Conservation (phyloP, 2,113 vertebrate genomes). For the Amphiprion percula region DNA sequence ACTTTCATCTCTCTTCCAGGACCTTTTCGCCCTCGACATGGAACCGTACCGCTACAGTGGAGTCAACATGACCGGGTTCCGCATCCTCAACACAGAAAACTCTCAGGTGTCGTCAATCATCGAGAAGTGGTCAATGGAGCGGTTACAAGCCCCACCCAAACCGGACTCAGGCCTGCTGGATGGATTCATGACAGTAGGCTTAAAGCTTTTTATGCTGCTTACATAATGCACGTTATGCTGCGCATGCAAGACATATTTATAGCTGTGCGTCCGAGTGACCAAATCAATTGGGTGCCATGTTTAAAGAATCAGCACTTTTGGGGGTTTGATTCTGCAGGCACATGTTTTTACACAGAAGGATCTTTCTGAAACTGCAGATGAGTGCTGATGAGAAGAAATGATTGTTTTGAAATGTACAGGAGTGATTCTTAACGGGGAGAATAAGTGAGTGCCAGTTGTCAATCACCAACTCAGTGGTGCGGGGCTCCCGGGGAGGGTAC, state of each 20-base stretch:
- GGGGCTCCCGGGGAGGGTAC: conserved; percentile 32
- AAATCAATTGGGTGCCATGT: conserved; percentile 28
- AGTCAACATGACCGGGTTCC: conserved; percentile 98
- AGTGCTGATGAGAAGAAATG: conserved; percentile 17
- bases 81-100: conserved; percentile 96
- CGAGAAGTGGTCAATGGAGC: conserved; percentile 99
- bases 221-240: conserved; percentile 29
- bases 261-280: background rate
- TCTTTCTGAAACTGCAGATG: conserved; percentile 7
- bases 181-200: conserved; percentile 98
- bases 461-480: conserved; percentile 37
- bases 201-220: conserved; percentile 11
- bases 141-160: conserved; percentile 97
- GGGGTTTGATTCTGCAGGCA: conserved; percentile 12
- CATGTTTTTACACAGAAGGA: background rate
- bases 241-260: conserved; percentile 21
- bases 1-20: conserved; percentile 80
- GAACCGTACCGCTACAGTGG: conserved; percentile 98
- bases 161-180: conserved; percentile 98
- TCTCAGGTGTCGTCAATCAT: conserved; percentile 96
- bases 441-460: conserved; percentile 43
- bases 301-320: background rate
- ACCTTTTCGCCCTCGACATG: conserved; percentile 96
- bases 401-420: conserved; percentile 1
- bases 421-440: background rate